Conservation (phyloP, 2,113 vertebrate species). For the Pithys albifrons region DNA sequence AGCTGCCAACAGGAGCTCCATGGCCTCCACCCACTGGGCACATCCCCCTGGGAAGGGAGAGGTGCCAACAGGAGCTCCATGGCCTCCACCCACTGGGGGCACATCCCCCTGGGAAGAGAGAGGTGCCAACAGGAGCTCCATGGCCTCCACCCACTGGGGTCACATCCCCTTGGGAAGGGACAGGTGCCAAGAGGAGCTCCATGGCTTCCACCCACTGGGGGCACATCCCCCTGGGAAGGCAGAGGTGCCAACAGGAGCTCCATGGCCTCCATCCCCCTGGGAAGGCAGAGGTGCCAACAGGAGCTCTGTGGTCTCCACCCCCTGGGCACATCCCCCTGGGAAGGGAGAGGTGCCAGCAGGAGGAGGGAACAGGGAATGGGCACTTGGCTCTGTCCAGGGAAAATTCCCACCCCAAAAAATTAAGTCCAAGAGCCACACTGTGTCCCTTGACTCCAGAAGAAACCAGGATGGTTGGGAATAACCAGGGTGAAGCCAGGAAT, state of each 20-base stretch:
- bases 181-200: fast-evolving
- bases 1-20: no score
- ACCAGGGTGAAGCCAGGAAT: neutral
- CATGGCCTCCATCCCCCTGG: no score
- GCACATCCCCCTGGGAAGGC: neutral
- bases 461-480: neutral
- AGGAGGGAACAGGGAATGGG: neutral
- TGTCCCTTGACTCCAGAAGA: neutral
- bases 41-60: no score
- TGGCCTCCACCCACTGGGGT: neutral
- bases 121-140: neutral
- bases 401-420: neutral
- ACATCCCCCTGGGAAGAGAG: no score
- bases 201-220: neutral
- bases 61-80: no score
- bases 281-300: neutral
- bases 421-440: fast-evolving
- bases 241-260: no score
- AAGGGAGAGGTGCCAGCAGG: neutral
- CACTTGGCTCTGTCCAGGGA: neutral
- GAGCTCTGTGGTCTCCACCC: neutral
- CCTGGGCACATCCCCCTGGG: neutral
- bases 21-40: no score
- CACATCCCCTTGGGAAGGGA: neutral
- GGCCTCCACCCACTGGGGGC: no score